Conservation (phyloP, 2,113 vertebrate species). For the Turdus rufiventris region DNA sequence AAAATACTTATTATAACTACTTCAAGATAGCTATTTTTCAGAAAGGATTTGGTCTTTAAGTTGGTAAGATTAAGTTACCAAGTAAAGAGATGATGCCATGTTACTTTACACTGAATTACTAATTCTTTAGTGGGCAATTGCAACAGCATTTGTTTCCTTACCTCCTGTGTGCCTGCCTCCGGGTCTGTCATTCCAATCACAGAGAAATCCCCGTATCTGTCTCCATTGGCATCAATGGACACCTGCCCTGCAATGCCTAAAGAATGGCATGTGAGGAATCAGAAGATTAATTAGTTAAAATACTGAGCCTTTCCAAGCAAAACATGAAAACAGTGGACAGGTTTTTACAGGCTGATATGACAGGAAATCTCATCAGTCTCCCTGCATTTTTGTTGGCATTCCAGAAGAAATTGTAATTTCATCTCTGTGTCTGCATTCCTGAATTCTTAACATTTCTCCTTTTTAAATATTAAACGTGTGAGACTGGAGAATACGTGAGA, state of each 20-base stretch:
- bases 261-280: conserved; percentile 66
- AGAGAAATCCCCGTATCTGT: conserved; percentile 93
- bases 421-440: conserved; percentile 80
- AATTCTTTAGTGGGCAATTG: background rate
- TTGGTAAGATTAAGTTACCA: background rate
- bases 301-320: conserved; percentile 69
- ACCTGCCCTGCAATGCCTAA: conserved; percentile 94
- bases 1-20: background rate
- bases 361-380: conserved; percentile 81
- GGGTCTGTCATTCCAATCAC: conserved; percentile 90
- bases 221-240: conserved; percentile 91
- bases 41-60: background rate
- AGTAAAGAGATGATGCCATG: background rate
- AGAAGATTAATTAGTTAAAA: conserved; percentile 71
- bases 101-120: background rate
- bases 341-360: conserved; percentile 74
- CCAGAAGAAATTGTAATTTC: conserved; percentile 81
- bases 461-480: conserved; percentile 62
- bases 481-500: conserved; percentile 51
- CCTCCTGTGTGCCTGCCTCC: conserved; percentile 89
- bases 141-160: conserved; percentile 56
- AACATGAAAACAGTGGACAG: conserved; percentile 72
- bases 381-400: conserved; percentile 79
- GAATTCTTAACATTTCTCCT: conserved; percentile 82
- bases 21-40: background rate